phyloP scores from a whole-genome alignment of 2,888 invertebrate genomes.

The Ceraclea dissimilis region DNA sequence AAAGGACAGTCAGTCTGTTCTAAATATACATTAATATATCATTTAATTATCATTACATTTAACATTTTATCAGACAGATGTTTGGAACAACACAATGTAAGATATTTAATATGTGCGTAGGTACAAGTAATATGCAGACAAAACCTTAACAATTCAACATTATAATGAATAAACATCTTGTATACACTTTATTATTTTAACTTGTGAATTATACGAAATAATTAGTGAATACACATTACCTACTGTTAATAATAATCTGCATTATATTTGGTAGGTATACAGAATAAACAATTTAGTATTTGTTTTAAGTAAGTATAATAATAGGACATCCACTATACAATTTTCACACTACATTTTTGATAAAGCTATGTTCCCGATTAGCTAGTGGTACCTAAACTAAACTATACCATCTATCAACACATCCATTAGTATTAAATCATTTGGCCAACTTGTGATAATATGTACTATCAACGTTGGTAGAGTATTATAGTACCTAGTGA shows the following conservation, averaged over 20 bases:
- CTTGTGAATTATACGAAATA: too few species aligned
- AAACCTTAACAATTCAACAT: too few species aligned
- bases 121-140: too few species aligned
- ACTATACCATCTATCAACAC: constrained; percentile 26
- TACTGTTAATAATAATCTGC: too few species aligned
- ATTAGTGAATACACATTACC: too few species aligned
- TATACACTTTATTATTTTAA: constrained; percentile 12
- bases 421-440: constrained; percentile 17
- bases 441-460: too few species aligned
- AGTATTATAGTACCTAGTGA: too few species aligned
- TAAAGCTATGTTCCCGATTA: constrained; percentile 63
- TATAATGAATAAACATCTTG: neutral
- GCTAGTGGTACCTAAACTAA: constrained; percentile 33
- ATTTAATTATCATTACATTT: neutral
- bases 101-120: too few species aligned
- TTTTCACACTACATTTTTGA: constrained; percentile 34
- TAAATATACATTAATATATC: neutral
- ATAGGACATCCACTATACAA: constrained; percentile 19
- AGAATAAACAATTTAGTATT: constrained; percentile 6
- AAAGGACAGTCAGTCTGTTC: constrained; percentile 13
- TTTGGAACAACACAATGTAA: too few species aligned
- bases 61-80: neutral
- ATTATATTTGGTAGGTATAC: constrained; percentile 8
- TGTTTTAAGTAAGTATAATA: constrained; percentile 14
- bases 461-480: too few species aligned